Conservation (phyloP, 2,113 vertebrate genomes). For the Corythornis madagascariensis region DNA sequence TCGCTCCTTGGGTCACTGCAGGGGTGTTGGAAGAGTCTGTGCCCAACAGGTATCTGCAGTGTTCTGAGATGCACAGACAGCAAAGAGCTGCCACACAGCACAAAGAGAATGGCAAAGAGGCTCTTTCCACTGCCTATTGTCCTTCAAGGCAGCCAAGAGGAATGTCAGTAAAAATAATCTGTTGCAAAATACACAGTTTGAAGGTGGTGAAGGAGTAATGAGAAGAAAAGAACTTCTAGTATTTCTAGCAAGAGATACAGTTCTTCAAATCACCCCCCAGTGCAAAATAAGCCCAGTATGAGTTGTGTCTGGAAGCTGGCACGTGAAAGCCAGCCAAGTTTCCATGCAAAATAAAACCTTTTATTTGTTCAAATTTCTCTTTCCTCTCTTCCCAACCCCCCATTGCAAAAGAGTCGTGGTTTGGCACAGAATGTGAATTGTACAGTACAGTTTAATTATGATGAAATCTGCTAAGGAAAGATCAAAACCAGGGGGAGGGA, state of each 20-base stretch:
- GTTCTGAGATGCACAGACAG: background rate
- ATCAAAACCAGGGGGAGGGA: background rate
- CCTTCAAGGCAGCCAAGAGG: background rate
- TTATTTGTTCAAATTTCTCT: slow-evolving; percentile 30
- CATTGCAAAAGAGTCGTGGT: slow-evolving; percentile 9
- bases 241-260: background rate
- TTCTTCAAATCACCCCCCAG: background rate
- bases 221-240: background rate
- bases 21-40: background rate
- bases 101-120: background rate
- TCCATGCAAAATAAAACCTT: slow-evolving; percentile 60
- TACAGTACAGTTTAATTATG: slow-evolving; percentile 17
- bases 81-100: background rate
- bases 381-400: background rate
- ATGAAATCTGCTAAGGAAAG: background rate
- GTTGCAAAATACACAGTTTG: background rate
- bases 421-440: slow-evolving; percentile 4
- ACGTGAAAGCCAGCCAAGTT: slow-evolving; percentile 45
- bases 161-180: background rate
- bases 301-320: slow-evolving; percentile 50
- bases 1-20: too few relatives aligned
- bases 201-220: background rate
- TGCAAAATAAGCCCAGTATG: background rate
- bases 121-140: background rate
- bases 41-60: background rate